Percentiles rank a stretch among this genome's conserved stretches.
Conservation (phyloP, 2,113 vertebrate genomes). For the Globicephala melas region DNA sequence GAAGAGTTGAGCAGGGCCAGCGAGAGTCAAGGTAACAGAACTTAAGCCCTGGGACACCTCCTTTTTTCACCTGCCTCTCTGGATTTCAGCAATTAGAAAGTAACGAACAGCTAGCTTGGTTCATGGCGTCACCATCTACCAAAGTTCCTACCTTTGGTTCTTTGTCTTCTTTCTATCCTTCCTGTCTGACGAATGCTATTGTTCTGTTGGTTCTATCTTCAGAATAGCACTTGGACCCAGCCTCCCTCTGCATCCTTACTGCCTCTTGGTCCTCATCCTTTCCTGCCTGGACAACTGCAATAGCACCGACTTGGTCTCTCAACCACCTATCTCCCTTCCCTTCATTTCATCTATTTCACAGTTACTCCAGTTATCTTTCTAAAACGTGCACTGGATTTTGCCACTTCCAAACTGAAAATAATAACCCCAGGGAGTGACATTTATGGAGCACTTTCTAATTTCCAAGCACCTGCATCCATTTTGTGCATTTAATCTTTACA, state of each 20-base stretch:
- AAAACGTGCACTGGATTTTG: neutral
- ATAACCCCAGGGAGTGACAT: neutral
- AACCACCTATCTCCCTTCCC: neutral
- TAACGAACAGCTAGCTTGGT: neutral
- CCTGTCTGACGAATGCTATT: neutral
- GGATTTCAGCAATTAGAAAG: neutral
- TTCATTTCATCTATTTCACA: neutral
- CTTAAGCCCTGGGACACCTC: neutral
- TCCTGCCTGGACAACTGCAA: neutral
- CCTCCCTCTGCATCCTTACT: neutral
- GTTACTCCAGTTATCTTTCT: neutral
- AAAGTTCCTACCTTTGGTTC: neutral
- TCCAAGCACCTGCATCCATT: neutral
- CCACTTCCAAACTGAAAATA: neutral
- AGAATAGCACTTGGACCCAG: neutral
- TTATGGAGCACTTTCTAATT: neutral
- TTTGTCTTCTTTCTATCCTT: neutral
- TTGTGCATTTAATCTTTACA: neutral
- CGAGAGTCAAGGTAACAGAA: neutral
- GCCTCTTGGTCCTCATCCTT: neutral
- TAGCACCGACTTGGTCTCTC: neutral
- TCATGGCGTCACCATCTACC: neutral
- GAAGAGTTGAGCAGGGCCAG: neutral
- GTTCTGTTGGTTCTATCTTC: neutral
- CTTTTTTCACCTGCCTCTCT: neutral